These are phyloP conservation scores for Conomelus anceps DNA, from an alignment of 2,888 invertebrate genomes.

Conservation along the genomic window DNA sequence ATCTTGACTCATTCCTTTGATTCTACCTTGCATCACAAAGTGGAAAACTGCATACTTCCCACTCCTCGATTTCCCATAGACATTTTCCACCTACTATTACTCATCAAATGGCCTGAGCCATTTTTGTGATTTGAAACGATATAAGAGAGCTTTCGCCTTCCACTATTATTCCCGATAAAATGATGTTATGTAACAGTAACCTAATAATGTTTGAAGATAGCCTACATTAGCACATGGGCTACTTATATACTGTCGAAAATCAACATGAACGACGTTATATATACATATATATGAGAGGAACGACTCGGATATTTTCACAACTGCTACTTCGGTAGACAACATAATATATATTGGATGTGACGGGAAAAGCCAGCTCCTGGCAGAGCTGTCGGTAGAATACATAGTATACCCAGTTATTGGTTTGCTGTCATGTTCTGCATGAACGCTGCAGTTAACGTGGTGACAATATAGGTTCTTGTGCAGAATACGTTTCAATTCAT, in stretches of 20 bases:
- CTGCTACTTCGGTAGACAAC: background rate
- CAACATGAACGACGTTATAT: background rate
- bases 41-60: background rate
- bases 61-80: background rate
- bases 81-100: background rate
- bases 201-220: background rate
- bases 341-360: background rate
- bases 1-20: no score
- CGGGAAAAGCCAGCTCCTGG: background rate
- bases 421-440: background rate
- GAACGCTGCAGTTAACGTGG: background rate
- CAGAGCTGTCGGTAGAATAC: background rate
- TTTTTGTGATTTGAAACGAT: background rate
- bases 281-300: no score
- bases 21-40: no score
- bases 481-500: background rate
- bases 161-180: background rate
- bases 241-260: background rate
- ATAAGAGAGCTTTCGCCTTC: background rate
- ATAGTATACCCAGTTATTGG: background rate
- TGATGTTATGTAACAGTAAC: background rate
- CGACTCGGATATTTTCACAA: background rate
- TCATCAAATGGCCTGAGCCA: background rate
- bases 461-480: background rate
- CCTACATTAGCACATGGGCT: background rate